Percentiles rank a stretch among this genome's conserved stretches.
Evolutionary conservation across 2,888 invertebrate genomes (phyloP).

Genomic region (Phlogophora meticulosa): DNA sequence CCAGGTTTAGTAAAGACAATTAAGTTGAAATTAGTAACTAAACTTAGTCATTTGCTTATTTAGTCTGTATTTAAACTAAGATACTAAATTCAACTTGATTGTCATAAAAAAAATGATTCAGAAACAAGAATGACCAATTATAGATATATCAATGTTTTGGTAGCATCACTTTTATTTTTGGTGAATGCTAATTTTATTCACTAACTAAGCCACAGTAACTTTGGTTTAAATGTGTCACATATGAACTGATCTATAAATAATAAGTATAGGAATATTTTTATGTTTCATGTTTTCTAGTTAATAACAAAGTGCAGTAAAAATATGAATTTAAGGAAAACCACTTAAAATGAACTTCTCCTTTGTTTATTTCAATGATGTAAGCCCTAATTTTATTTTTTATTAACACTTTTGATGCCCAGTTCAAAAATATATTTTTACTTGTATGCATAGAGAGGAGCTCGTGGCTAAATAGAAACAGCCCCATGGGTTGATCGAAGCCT

Average conservation of each 20-base stretch:
- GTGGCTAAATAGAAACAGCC: no score
- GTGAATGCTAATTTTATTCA: constrained; percentile 9
- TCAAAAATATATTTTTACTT: no score
- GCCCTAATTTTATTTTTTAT: not conserved
- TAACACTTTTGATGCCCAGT: no score
- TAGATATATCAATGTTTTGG: not conserved
- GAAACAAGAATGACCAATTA: not conserved
- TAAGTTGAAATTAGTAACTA: no score
- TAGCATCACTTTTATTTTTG: not conserved
- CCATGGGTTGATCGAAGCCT: no score
- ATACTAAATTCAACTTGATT: no score
- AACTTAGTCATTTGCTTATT: no score
- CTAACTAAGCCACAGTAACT: not conserved
- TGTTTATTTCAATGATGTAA: constrained; percentile 7
- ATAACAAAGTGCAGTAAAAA: constrained; percentile 1
- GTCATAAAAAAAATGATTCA: no score
- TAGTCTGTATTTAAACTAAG: no score
- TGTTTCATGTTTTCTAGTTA: not conserved
- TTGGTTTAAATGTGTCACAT: not conserved
- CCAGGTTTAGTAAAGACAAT: no score
- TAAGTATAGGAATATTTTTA: not conserved
- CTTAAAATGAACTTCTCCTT: not conserved
- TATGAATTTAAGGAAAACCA: constrained; percentile 16
- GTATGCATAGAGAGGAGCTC: no score
- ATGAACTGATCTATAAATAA: not conserved